Evolutionary conservation across 1,140 invertebrate genomes (phyloP).

Genomic region (Bradysia coprophila): DNA sequence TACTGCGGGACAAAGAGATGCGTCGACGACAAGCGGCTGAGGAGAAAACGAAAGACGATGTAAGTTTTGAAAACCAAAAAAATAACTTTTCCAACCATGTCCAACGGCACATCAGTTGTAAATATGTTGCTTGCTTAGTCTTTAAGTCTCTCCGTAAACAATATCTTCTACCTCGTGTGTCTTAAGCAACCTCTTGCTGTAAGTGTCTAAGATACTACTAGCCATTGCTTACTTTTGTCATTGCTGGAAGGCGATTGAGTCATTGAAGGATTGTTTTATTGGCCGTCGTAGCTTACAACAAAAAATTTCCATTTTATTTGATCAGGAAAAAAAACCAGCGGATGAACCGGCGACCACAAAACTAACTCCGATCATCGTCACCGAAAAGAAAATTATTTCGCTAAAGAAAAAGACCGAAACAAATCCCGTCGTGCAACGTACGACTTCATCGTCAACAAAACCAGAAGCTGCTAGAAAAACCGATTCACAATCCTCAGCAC

Average conservation of each 20-base stretch:
- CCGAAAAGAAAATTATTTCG: slow-evolving; percentile 20
- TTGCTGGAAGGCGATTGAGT: too few species aligned
- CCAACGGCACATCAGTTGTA: neutral
- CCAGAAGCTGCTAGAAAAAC: slow-evolving; percentile 4
- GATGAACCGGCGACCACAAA: slow-evolving; percentile 5
- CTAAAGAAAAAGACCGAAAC: slow-evolving; percentile 16
- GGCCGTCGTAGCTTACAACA: too few species aligned
- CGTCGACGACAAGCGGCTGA: slow-evolving; percentile 33
- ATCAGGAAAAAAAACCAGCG: neutral
- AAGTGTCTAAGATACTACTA: too few species aligned
- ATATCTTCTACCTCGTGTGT: too few species aligned
- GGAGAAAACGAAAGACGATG: slow-evolving; percentile 18
- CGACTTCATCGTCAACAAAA: slow-evolving; percentile 15
- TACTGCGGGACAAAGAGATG: slow-evolving; percentile 39
- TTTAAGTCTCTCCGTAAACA: too few species aligned
- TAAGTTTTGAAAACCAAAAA: slow-evolving; percentile 12
- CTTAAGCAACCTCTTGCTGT: too few species aligned
- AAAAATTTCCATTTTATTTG: too few species aligned
- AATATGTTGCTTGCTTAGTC: too few species aligned
- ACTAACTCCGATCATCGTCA: slow-evolving; percentile 9
- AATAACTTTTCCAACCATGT: too few species aligned
- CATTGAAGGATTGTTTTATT: too few species aligned
- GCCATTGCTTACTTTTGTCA: too few species aligned
- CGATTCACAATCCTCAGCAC: neutral
- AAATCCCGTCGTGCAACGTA: slow-evolving; percentile 19